Base-by-base conservation (phyloP, 2,113 vertebrate species). In the Hydrochoerus hydrochaeris region DNA sequence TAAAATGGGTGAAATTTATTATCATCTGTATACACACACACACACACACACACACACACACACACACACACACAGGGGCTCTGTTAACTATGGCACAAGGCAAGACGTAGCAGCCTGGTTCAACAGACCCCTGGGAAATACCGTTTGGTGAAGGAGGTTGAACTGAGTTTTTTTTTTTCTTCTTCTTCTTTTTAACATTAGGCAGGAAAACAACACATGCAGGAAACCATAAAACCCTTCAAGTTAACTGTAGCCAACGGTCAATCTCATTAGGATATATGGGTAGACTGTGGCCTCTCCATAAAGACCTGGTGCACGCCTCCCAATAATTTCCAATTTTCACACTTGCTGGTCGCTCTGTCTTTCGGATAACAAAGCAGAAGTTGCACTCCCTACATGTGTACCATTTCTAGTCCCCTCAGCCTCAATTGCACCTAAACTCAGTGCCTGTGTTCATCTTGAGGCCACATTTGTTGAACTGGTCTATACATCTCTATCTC, bases 221-320 rank as follows among this genome's bases (percentile, higher is more conserved):
- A 98, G 98, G 98, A 99, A 99, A 98, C 98, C 98, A 98, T 98
- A 98, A 98, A 98, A 98, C 97, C 98, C 98, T 98, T 77, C 83
- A n/a, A 97, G 95, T 96, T 97, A 98, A 98, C 98, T 63, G 98
- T n/a, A 98, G 97, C 91, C 97, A 98, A 98, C 98, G 95, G 98
- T 97, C 86, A 73, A 83, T 96, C 97, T 98, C 97, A 97, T 97
- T 96, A 97, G 96, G 96, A 41, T 88, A 89, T 69, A 49, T 69
- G 82, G 87, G 69, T 83, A 96, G 92, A 80, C 62, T 16, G 94
- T 38, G 41, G 90, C 2, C 46, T 69, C 73, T 65, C 35, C 44
- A 71, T n/a, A 20, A 28, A 94, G 57, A 8, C 52, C 60, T 22
- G 16, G 2, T 35, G 87, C 35, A 9, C 32, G 28, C 28, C 54